Base-by-base conservation (phyloP, 2,113 vertebrate genomes). In the Murina feae region DNA sequence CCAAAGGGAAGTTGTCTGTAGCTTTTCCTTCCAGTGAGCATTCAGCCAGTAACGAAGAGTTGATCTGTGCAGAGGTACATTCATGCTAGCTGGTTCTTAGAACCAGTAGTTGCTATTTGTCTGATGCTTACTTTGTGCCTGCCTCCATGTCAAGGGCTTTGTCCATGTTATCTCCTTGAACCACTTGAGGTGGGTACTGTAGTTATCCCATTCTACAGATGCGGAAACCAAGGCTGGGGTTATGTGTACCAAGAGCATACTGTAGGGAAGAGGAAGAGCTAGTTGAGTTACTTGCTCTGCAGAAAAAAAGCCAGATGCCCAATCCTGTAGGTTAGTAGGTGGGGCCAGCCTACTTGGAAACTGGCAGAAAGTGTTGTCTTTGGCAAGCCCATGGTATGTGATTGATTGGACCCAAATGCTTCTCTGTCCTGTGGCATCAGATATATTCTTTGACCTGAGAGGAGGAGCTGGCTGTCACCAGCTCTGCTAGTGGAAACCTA, bases 41-140 rank as follows among this genome's bases (percentile, higher is more conserved):
- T 30, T 23, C 17, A 37, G 9, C 44, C 25, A 17, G 17, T 32
- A 51, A n/a, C n/a, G 39, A 14, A 84, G 86, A 5, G 11, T 23
- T 92, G 4, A 5, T 75, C 20, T 16, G 0, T 8, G 11, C 17
- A 65, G 37, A 79, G 20, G 5, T 1, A 2, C 1, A 0, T 69
- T 82, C 14, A 0, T 39, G 49, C 35, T n/a, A 2, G 4, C 14
- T 86, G 42, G 32, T 47, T 79, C 35, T 91, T 88, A 84, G 10
- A 69, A 47, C 35, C 47, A 82, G 0, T 37, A 47, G 2, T 51
- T 87, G 1, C 44, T 76, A 0, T 49, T 79, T 58, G 16, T 63
- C 65, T 69, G 13, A 16, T 12, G 16, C 42, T 87, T 55, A 4
- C 32, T 68, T 51, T 82, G 9, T 55, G 63, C 82, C 65, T 78